A percentile compares a stretch with the other conserved stretches of the same genome.
These are phyloP conservation scores for Dendropsophus ebraccatus DNA, from an alignment of 2,113 vertebrate genomes.

Conservation along the genomic window DNA sequence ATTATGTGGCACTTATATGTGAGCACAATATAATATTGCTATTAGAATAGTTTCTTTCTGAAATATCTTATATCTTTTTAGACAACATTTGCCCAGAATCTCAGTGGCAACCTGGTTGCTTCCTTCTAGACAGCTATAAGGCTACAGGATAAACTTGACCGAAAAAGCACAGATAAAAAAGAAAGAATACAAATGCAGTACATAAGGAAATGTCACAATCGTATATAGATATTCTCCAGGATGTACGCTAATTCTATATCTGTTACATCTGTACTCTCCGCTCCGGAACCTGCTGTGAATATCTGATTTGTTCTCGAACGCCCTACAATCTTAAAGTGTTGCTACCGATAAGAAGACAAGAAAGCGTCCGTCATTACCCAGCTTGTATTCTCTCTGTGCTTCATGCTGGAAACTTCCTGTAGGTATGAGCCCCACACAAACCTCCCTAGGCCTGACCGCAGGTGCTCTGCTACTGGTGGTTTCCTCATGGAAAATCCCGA, in stretches of 20 bases:
- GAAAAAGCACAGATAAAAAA: no score
- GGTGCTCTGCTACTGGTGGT: not conserved
- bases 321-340: no score
- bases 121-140: no score
- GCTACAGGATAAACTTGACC: no score
- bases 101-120: no score
- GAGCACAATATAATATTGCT: not conserved
- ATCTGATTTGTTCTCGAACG: not conserved
- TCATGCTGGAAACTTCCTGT: not conserved
- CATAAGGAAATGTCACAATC: no score
- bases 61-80: no score
- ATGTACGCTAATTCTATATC: no score
- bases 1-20: not conserved
- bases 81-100: no score
- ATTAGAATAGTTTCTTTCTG: not conserved
- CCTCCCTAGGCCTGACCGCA: not conserved
- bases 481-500: conserved; percentile 64
- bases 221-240: no score
- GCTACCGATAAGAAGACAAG: not conserved
- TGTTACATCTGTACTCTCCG: no score
- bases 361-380: not conserved
- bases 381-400: not conserved
- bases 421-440: not conserved
- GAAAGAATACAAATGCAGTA: no score
- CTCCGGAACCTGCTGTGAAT: not conserved